A percentile compares a stretch with the other conserved stretches of the same genome.
Conservation (phyloP, 2,113 vertebrate species). For the Macroglossus sobrinus region DNA sequence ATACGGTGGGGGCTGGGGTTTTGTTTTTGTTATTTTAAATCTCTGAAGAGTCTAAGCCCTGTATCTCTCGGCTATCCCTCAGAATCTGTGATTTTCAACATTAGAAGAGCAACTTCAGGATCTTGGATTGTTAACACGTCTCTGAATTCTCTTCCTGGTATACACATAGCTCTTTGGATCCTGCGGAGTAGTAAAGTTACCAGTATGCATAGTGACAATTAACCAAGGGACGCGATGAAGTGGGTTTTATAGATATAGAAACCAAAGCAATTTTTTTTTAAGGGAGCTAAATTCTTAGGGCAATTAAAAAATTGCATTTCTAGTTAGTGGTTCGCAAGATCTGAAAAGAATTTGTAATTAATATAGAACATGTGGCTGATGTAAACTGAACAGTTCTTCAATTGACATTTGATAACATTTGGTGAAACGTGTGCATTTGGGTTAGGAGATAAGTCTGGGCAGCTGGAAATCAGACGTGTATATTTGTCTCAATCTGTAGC, state of each 20-base stretch:
- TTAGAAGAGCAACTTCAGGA: slow-evolving; percentile 3
- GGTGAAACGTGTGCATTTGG: background rate
- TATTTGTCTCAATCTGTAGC: background rate
- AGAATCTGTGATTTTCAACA: background rate
- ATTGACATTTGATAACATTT: background rate
- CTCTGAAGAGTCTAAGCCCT: background rate
- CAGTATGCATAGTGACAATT: background rate
- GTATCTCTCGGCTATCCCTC: background rate
- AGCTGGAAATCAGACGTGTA: background rate
- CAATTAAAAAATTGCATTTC: background rate
- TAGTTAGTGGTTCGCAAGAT: background rate
- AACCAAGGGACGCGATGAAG: background rate
- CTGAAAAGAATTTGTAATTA: background rate
- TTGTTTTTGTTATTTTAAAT: background rate
- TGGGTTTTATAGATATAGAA: background rate
- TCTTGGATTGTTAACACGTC: background rate
- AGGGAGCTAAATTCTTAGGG: slow-evolving; percentile 11
- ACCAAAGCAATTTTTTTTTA: background rate
- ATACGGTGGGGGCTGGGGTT: background rate
- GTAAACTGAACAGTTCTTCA: background rate
- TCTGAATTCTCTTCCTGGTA: background rate
- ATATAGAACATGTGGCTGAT: background rate
- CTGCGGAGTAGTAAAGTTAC: background rate
- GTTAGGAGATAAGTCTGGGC: background rate
- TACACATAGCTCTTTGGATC: background rate